phyloP scores from a whole-genome alignment of 2,113 vertebrate species.

The Bujurquina vittata region DNA sequence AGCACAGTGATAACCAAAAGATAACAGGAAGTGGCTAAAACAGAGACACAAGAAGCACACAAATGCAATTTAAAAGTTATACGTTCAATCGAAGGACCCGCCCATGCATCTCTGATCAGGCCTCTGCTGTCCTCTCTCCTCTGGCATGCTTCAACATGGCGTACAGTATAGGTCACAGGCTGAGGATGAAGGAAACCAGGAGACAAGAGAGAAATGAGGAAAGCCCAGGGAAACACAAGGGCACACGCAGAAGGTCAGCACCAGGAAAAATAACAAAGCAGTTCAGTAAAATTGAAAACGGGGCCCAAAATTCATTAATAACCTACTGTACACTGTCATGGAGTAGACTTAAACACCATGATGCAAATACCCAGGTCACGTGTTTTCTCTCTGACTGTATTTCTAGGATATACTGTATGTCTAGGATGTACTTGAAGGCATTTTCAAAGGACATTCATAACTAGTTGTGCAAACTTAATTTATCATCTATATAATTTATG shows the following conservation, averaged over 20 bases:
- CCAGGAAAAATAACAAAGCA: background rate
- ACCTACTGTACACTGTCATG: too few species aligned
- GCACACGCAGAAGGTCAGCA: background rate
- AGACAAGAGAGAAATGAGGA: background rate
- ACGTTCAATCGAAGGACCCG: background rate
- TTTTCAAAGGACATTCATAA: too few species aligned
- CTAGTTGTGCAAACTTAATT: too few species aligned
- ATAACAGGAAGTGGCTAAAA: slow-evolving; percentile 4
- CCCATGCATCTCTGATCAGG: background rate
- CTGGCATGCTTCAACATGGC: background rate
- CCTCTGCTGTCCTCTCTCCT: background rate
- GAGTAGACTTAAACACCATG: too few species aligned
- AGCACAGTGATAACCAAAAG: background rate
- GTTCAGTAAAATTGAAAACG: background rate
- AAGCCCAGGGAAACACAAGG: background rate
- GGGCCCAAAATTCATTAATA: too few species aligned
- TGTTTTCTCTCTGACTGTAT: too few species aligned
- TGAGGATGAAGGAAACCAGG: background rate
- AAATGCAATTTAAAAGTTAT: background rate
- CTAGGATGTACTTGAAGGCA: too few species aligned
- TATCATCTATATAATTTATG: too few species aligned
- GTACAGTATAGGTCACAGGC: too few species aligned
- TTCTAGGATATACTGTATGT: too few species aligned
- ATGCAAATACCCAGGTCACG: too few species aligned
- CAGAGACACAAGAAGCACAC: background rate